Evolutionary conservation across 2,888 invertebrate genomes (phyloP), one percentile per base, ranked within the genome.

Genomic region (Vandiemenella viatica): DNA sequence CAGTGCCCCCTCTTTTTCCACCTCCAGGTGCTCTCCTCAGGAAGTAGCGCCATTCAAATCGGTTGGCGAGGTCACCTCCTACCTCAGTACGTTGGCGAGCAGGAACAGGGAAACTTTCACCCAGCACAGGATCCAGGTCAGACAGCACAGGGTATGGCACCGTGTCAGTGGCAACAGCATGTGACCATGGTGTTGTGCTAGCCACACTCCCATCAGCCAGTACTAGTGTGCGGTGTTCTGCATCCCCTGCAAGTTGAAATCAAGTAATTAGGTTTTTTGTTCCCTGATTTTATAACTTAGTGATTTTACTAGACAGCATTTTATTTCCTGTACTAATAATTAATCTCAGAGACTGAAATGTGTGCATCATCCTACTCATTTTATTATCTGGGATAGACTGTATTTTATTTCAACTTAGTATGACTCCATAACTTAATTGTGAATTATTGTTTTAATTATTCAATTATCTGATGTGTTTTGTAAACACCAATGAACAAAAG

Each of bases 41-140:
- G 70, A 91, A 91, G 68, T 91, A 95, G 37, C 92, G 76, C 95
- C 95, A 96, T 68, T 96, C 95, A 60, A 95, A 89, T 55, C 92
- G 75, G 61, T 93, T 93, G 0, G 90, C 89, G 48, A 91, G 65
- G 61, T 92, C 91, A 0, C 90, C 88, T 19, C 88, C 86, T 15
- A 91, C 83, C 70, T 90, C 90, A 0, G 86, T 88, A 51, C 83
- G 77, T 63, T 91, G 90, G 61, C 90, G 89, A 0, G 89, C 87
- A 1, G 91, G 89, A 0, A 91, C 88, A 0, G 90, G 91, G 61
- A 89, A 90, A 59, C 87, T 89, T 66, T 91, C 90, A 0, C 85
- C 87, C n/a, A 91, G 65, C 2, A 90, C 73, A 0, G 88, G 86
- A 61, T 88, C 87, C 38, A 86, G 80, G 65, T 90, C 90, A n/a